These are phyloP conservation scores for Caenorhabditis remanei DNA, from an alignment of 1,140 invertebrate species.

Conservation along the genomic window DNA sequence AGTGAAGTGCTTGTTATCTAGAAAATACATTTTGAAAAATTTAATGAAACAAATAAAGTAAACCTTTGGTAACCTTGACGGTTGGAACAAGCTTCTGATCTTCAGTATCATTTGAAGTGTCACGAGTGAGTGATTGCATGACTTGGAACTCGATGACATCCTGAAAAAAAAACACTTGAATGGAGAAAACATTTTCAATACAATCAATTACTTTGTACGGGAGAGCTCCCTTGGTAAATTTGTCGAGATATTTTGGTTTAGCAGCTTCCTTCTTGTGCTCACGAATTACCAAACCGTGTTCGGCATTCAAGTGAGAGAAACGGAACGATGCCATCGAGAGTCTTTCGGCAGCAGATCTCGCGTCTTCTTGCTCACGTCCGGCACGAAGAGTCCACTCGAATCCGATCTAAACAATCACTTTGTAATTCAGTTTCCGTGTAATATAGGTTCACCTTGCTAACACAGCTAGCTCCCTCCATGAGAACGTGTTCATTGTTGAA, in stretches of 20 bases:
- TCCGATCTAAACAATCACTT: constrained; percentile 4
- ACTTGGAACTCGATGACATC: constrained; percentile 56
- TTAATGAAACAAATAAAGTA: neutral
- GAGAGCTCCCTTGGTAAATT: constrained; percentile 40
- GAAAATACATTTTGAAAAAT: neutral
- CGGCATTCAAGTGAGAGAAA: constrained; percentile 17
- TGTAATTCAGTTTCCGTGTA: neutral
- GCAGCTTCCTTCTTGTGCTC: constrained; percentile 48
- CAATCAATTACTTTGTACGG: constrained; percentile 33
- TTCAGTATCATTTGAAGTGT: constrained; percentile 58
- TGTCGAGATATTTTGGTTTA: constrained; percentile 42
- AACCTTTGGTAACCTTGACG: constrained; percentile 54
- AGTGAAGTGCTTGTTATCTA: constrained; percentile 49
- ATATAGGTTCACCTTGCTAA: neutral
- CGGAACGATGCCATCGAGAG: constrained; percentile 52
- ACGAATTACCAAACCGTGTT: constrained; percentile 44
- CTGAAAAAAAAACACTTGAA: neutral
- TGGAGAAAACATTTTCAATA: neutral
- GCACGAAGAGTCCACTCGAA: constrained; percentile 47
- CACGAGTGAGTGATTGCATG: constrained; percentile 53
- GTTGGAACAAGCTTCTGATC: constrained; percentile 63
- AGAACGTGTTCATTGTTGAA: constrained; percentile 45
- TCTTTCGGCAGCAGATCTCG: constrained; percentile 36
- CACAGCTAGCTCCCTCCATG: constrained; percentile 43
- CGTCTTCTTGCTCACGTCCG: constrained; percentile 55